Base-by-base conservation (phyloP, 2,113 vertebrate species). In the Pterocles burchelli region DNA sequence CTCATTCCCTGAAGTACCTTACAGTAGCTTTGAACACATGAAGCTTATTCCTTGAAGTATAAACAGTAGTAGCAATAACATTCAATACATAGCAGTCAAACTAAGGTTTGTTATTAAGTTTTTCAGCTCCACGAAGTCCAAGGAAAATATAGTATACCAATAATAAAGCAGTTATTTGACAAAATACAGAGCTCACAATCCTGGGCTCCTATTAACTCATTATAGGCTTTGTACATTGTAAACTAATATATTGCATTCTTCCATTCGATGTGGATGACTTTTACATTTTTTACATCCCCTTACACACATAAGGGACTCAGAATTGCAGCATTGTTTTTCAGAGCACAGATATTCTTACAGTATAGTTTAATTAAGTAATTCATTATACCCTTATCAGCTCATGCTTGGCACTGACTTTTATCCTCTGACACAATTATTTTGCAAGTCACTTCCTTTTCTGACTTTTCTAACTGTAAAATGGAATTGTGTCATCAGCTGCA, bases 101-200 rank as follows among this genome's bases (percentile, higher is more conserved):
- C 25, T 70, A 70, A 80, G 9, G 31, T 67, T 80, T 94, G 63
- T 65, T 93, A 90, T 73, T 83, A 90, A 93, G 41, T 16, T 77
- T 93, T 86, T 80, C 22, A 70, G 49, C 17, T 94, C 33, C 33
- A 31, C 59, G 29, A 92, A 93, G 36, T 49, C 48, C 22, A 86
- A 66, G 22, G n/a, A 92, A 88, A 96, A 92, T 46, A 55, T 2
- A 94, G 36, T 58, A 21, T 49, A 68, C 13, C 54, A 88, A 90
- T 62, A 95, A 86, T 15, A 89, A 90, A 74, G 36, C 28, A 88
- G 90, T 80, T 84, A 71, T 77, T 92, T 95, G 67, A 63, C 55
- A 51, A 55, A 96, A 84, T 36, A 57, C 17, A 2, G 0, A 21
- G 9, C 11, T 62, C 76, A 22, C 2, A 72, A 5, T 49, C 28